These are phyloP conservation scores for Chaenodraco wilsoni DNA, from an alignment of 2,797 vertebrate genomes.

Conservation along the genomic window DNA sequence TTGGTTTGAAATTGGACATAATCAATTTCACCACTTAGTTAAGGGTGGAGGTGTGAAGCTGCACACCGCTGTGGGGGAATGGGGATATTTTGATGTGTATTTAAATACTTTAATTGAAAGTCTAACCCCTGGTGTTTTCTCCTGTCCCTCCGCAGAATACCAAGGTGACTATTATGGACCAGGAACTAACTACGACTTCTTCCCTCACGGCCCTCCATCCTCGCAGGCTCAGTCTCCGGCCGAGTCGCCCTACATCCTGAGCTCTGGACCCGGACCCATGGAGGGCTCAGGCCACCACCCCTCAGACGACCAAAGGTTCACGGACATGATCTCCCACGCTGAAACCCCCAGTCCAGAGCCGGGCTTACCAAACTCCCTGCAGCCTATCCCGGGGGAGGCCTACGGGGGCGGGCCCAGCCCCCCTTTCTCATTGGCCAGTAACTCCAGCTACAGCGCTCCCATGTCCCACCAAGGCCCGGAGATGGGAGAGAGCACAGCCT, in stretches of 20 bases:
- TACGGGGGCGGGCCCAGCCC: slow-evolving; percentile 95
- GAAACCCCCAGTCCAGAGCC: slow-evolving; percentile 97
- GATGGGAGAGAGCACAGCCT: slow-evolving; percentile 93
- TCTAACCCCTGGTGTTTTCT: slow-evolving; percentile 22
- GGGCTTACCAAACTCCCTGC: slow-evolving; percentile 90
- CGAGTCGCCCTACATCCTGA: slow-evolving; percentile 92
- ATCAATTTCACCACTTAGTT: slow-evolving; percentile 71
- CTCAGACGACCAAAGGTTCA: slow-evolving; percentile 96
- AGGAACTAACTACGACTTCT: slow-evolving; percentile 97
- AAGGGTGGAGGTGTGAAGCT: slow-evolving; percentile 28
- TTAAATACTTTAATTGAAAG: slow-evolving; percentile 9
- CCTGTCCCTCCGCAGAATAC: slow-evolving; percentile 86
- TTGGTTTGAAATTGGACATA: slow-evolving; percentile 72
- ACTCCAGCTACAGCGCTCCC: slow-evolving; percentile 92
- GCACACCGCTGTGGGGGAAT: slow-evolving; percentile 1
- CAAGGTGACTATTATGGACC: slow-evolving; percentile 98
- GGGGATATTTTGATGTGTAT: slow-evolving; percentile 23
- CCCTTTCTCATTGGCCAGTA: slow-evolving; percentile 93
- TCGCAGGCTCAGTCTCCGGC: slow-evolving; percentile 97
- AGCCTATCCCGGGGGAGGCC: slow-evolving; percentile 91
- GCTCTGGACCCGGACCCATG: slow-evolving; percentile 90
- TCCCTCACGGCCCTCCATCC: slow-evolving; percentile 96
- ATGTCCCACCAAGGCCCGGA: slow-evolving; percentile 94
- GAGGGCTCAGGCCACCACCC: slow-evolving; percentile 92
- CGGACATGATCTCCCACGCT: slow-evolving; percentile 97